Base-by-base conservation (phyloP, 2,888 invertebrate species). In the Drosophila tripunctata region DNA sequence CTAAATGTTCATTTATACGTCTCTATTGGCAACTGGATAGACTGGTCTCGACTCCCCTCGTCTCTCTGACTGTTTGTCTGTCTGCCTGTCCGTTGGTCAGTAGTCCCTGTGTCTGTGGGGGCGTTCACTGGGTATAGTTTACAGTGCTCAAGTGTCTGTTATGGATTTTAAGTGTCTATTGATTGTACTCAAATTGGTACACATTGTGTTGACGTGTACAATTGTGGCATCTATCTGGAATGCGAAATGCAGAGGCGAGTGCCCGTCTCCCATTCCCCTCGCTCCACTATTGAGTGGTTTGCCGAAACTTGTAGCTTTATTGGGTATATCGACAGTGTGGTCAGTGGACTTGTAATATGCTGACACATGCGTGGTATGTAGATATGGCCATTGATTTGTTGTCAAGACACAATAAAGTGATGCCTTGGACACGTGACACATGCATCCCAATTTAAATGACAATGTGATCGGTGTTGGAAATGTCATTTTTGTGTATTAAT, bases 101-200 rank as follows among this genome's bases (percentile, higher is more conserved):
- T 2, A 7, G 35, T 2, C 27, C 41, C 27, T 17, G 12, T 41
- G 21, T 22, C 27, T 36, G 27, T 44, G 47, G 33, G n/a, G 35
- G 15, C 38, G 21, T 48, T 24, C 27, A 44, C 21, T 30, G 44
- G 43, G 7, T 44, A 55, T 45, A 56, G 66, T 62, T 73, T 44
- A 65, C 68, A 50, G 51, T 68, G 66, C 54, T 52, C 57, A 62
- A 75, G 66, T 65, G 63, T 63, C 68, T 69, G 65, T 75, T 72
- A 67, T 66, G 67, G 72, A 62, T 52, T 55, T 57, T 41, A 56
- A 78, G 78, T 62, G 66, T 66, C 27, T 58, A 64, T 66, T 70
- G 66, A 67, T 67, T 66, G 50, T 33, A 27, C 55, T 40, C 60
- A 67, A 63, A 58, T 73, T 72, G 58, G 50, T 50, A 54, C 50